phyloP scores from a whole-genome alignment of 2,888 invertebrate species.

The Erebia aethiops region DNA sequence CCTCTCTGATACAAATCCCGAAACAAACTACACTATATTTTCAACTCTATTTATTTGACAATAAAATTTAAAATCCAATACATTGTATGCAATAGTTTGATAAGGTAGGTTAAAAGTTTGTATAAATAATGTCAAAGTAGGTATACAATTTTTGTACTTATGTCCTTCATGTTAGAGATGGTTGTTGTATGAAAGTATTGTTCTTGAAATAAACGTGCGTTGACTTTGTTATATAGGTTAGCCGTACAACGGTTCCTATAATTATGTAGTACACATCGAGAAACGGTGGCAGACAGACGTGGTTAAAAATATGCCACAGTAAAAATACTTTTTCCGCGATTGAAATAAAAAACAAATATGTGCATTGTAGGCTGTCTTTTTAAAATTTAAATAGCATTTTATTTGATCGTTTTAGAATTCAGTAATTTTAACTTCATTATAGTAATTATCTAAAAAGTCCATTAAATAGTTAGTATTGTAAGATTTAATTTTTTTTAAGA shows the following conservation, averaged over 20 bases:
- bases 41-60: not conserved
- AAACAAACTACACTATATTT: not conserved
- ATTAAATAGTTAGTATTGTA: not conserved
- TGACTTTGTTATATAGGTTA: slow-evolving; percentile 26
- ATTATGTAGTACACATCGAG: slow-evolving; percentile 39
- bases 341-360: not conserved
- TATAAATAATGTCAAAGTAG: not conserved
- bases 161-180: not conserved
- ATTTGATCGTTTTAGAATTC: not conserved
- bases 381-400: not conserved
- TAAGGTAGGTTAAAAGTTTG: not conserved
- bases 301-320: slow-evolving; percentile 12
- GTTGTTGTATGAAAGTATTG: slow-evolving; percentile 4
- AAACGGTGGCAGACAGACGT: slow-evolving; percentile 30
- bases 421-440: not conserved
- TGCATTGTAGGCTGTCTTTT: not conserved
- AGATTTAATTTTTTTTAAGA: not conserved
- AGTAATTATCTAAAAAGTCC: not conserved
- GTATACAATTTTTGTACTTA: slow-evolving; percentile 7
- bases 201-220: slow-evolving; percentile 5
- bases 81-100: not conserved
- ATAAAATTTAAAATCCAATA: not conserved
- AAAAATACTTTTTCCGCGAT: slow-evolving; percentile 14
- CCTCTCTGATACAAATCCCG: not conserved
- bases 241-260: slow-evolving; percentile 30